Conservation (phyloP, 2,113 vertebrate species). For the Oncorhynchus tshawytscha region DNA sequence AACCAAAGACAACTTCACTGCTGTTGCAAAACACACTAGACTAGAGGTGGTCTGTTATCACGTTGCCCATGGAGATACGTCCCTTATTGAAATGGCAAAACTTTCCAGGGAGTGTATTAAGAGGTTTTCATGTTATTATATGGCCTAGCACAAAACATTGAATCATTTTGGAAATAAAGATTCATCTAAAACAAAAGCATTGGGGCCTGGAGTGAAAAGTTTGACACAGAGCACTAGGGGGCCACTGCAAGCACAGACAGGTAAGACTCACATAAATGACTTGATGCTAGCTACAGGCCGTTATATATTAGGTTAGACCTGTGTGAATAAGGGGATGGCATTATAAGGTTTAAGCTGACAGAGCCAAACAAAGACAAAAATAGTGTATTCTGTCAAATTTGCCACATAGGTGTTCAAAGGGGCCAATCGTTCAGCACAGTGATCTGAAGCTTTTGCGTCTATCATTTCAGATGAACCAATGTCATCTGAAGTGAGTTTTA, state of each 20-base stretch:
- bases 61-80: background rate
- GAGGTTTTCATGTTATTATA: background rate
- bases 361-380: constrained; percentile 3
- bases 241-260: background rate
- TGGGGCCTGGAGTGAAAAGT: background rate
- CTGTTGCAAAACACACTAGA: background rate
- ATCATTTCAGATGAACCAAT: background rate
- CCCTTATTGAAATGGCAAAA: background rate
- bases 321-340: background rate
- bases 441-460: background rate
- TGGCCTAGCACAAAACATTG: background rate
- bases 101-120: background rate
- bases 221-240: background rate
- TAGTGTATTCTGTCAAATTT: background rate
- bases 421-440: background rate
- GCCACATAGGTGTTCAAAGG: background rate
- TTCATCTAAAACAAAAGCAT: background rate
- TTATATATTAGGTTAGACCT: background rate
- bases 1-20: background rate
- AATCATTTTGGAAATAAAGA: background rate
- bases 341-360: constrained; percentile 16
- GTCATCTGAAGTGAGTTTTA: background rate
- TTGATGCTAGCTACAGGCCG: background rate
- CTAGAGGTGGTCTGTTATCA: background rate
- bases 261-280: background rate